Percentiles rank a stretch among this genome's conserved stretches.
These are phyloP conservation scores for Pyrocephalus nanus DNA, from an alignment of 2,797 vertebrate genomes.

Conservation along the genomic window DNA sequence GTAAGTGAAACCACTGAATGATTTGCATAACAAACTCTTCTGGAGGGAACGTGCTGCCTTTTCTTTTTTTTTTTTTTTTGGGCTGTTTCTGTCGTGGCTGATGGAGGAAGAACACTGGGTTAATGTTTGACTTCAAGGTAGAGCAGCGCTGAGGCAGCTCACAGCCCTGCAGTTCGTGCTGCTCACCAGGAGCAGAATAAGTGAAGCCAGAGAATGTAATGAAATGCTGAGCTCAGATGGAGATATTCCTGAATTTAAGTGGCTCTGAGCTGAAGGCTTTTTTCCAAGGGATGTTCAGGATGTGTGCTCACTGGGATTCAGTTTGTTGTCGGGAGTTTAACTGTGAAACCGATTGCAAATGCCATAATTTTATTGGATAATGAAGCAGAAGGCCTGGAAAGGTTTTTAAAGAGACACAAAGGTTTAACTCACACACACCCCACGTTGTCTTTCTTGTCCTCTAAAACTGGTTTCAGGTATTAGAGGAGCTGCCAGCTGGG, in stretches of 20 bases:
- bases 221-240: constrained; percentile 6
- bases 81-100: not conserved
- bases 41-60: not conserved
- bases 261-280: not conserved
- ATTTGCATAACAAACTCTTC: constrained; percentile 57
- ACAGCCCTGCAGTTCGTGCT: not conserved
- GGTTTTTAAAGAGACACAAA: not conserved
- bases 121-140: not conserved
- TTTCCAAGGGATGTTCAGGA: not conserved
- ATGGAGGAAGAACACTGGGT: not conserved
- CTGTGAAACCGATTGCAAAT: constrained; percentile 40
- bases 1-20: constrained; percentile 13
- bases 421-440: not conserved
- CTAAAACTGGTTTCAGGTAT: not conserved
- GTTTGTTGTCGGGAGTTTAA: constrained; percentile 12
- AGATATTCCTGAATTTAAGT: not conserved
- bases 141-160: not conserved
- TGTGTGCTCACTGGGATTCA: not conserved
- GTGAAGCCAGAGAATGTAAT: not conserved
- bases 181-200: not conserved
- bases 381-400: constrained; percentile 36
- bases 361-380: constrained; percentile 34
- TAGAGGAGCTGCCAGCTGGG: not conserved
- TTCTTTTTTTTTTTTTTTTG: too few species aligned
- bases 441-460: not conserved